Percentiles rank a stretch among this genome's conserved stretches.
Conservation (phyloP, 2,113 vertebrate genomes). For the Dendropsophus ebraccatus region DNA sequence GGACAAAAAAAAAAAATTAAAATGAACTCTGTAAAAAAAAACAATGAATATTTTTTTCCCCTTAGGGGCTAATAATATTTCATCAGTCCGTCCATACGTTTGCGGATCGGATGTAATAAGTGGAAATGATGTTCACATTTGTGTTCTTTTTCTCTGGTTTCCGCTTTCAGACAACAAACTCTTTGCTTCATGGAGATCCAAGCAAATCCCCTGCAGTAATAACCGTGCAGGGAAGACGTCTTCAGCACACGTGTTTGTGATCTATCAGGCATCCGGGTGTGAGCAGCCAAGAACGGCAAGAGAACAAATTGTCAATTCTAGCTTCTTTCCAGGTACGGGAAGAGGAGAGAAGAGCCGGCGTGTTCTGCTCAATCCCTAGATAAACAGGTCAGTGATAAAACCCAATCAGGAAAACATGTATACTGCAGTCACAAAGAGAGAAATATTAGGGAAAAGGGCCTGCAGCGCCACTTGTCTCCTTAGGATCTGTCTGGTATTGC, state of each 20-base stretch:
- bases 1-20: too few relatives aligned
- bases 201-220: not conserved
- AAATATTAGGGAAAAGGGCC: too few relatives aligned
- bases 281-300: not conserved
- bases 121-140: not conserved
- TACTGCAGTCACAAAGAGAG: too few relatives aligned
- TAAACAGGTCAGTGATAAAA: not conserved
- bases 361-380: not conserved
- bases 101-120: not conserved
- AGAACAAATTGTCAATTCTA: constrained; percentile 9
- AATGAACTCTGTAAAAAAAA: too few relatives aligned
- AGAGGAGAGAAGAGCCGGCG: not conserved
- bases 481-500: too few relatives aligned
- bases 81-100: too few relatives aligned
- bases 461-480: too few relatives aligned
- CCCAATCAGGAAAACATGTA: not conserved
- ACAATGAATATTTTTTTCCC: too few relatives aligned
- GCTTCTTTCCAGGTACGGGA: not conserved
- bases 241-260: constrained; percentile 19
- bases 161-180: not conserved
- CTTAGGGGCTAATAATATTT: too few relatives aligned
- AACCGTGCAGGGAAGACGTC: not conserved
- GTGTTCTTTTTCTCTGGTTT: not conserved
- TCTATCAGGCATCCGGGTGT: not conserved
- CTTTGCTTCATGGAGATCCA: not conserved